These are phyloP conservation scores for Oreochromis tanganicae DNA, from an alignment of 2,113 vertebrate genomes.

Conservation along the genomic window DNA sequence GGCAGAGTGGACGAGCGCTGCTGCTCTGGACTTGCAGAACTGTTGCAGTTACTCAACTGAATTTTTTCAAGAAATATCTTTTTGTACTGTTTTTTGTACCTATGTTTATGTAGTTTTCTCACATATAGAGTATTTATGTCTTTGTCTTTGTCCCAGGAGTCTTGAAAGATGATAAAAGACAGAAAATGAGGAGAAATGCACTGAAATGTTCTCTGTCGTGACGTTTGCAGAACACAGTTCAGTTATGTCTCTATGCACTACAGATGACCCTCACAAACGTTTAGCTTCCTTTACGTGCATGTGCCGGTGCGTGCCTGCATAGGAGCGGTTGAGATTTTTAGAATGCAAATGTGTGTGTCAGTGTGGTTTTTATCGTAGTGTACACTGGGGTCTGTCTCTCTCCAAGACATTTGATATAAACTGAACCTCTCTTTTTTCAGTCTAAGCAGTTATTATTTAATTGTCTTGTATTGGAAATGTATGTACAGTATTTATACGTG, in stretches of 20 bases:
- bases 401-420: conserved; percentile 16
- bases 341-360: not conserved
- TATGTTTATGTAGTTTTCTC: conserved; percentile 24
- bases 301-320: conserved; percentile 32
- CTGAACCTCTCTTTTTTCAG: conserved; percentile 16
- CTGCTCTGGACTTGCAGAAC: conserved; percentile 10
- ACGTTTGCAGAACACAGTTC: conserved; percentile 30
- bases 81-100: conserved; percentile 61
- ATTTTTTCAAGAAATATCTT: conserved; percentile 8
- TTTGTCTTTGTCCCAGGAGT: not conserved
- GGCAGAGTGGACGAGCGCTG: not conserved
- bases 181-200: not conserved
- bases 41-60: not conserved
- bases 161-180: not conserved
- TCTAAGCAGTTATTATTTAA: conserved; percentile 27
- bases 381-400: conserved; percentile 3
- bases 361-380: not conserved
- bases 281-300: conserved; percentile 27
- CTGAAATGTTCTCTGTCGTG: conserved; percentile 30
- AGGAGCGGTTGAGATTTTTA: not conserved
- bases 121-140: conserved; percentile 3
- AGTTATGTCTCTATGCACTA: conserved; percentile 60
- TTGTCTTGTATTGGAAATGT: conserved; percentile 34
- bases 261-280: conserved; percentile 9
- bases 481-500: conserved; percentile 72